Evolutionary conservation across 2,797 vertebrate genomes (phyloP).

Genomic region (Acipenser oxyrinchus): DNA sequence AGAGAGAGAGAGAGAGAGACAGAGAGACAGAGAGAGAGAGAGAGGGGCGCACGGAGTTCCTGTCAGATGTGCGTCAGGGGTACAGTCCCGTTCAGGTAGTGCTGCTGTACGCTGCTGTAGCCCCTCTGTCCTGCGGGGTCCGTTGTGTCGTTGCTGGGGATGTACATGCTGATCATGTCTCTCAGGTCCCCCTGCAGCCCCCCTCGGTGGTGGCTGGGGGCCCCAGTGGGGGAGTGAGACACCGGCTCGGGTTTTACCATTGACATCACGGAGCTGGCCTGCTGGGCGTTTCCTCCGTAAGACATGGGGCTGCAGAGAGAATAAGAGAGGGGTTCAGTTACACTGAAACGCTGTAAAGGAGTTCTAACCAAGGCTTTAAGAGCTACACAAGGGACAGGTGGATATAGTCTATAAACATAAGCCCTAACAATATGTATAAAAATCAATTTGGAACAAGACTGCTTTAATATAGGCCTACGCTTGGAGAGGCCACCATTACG

Average conservation of each 20-base stretch:
- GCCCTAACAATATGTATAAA: too few relatives aligned
- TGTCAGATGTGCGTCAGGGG: slow-evolving; percentile 63
- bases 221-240: slow-evolving; percentile 51
- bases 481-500: too few relatives aligned
- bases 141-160: slow-evolving; percentile 50
- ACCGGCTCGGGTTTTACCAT: slow-evolving; percentile 60
- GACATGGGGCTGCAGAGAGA: slow-evolving; percentile 49
- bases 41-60: not conserved
- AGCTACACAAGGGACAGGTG: too few relatives aligned
- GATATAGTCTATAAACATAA: too few relatives aligned
- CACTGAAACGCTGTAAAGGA: too few relatives aligned
- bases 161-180: slow-evolving; percentile 71
- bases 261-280: slow-evolving; percentile 62
- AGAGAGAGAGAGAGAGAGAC: too few relatives aligned
- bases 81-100: slow-evolving; percentile 62
- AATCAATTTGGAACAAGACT: too few relatives aligned
- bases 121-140: slow-evolving; percentile 60
- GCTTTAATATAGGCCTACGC: too few relatives aligned
- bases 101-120: slow-evolving; percentile 61
- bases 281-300: slow-evolving; percentile 51
- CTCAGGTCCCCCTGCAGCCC: slow-evolving; percentile 62
- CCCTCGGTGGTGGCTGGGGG: slow-evolving; percentile 59
- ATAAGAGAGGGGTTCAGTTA: not conserved
- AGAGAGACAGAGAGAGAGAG: too few relatives aligned
- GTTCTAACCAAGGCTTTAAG: too few relatives aligned